phyloP scores from a whole-genome alignment of 1,140 invertebrate species.

The Drosophila kepulauana region DNA sequence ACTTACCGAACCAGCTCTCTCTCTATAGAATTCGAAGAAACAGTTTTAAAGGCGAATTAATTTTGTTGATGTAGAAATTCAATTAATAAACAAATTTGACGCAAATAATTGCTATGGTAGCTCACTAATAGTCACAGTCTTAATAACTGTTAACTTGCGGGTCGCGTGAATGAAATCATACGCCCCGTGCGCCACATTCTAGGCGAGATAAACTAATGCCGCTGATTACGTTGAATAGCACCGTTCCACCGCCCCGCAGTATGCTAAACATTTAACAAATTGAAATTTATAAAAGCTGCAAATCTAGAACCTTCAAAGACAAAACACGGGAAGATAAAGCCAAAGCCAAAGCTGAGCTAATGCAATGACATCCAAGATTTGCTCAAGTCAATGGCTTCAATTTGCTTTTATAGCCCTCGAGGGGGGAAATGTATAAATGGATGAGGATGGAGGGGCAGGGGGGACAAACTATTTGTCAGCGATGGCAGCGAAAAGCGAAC shows the following conservation, averaged over 20 bases:
- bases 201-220: slow-evolving; percentile 60
- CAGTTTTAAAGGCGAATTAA: too few relatives aligned
- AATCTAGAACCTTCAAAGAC: slow-evolving; percentile 14
- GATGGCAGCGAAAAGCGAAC: background rate
- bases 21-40: background rate
- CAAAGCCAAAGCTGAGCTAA: slow-evolving; percentile 49
- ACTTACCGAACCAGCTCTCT: background rate
- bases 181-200: slow-evolving; percentile 1
- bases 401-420: slow-evolving; percentile 67
- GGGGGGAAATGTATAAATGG: background rate
- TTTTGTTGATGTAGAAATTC: too few relatives aligned
- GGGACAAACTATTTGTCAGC: slow-evolving; percentile 54
- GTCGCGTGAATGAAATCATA: background rate
- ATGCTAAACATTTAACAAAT: slow-evolving; percentile 81
- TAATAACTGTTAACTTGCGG: too few relatives aligned
- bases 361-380: slow-evolving; percentile 65
- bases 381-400: slow-evolving; percentile 77
- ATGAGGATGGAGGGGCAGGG: background rate
- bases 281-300: slow-evolving; percentile 76
- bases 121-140: too few relatives aligned
- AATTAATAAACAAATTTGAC: background rate
- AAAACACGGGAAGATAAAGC: slow-evolving; percentile 10
- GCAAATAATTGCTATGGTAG: too few relatives aligned
- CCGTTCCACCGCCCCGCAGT: slow-evolving; percentile 49
- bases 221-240: slow-evolving; percentile 55